Evolutionary conservation across 2,113 vertebrate genomes (phyloP), one percentile per base, ranked within the genome.

Genomic region (Numida meleagris): DNA sequence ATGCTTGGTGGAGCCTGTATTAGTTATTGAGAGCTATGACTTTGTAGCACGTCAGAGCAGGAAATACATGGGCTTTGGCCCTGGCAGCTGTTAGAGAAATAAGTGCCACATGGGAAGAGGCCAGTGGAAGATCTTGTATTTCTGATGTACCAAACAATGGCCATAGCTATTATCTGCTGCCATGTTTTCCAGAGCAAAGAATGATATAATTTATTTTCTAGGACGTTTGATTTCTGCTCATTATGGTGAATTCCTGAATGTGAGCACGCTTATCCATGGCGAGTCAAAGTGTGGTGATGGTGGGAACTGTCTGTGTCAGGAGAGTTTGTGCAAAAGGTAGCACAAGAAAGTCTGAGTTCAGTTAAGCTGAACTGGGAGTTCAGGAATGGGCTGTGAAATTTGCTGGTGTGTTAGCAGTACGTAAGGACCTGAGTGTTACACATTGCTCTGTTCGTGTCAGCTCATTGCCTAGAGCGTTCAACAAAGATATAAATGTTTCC

Each of bases 11-110:
- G 61, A 84, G 36, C 82, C 61, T 38, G 7, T 55, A n/a, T 68
- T 89, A 71, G 77, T 70, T 91, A 74, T 18, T 85, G 72, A 79
- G 88, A 89, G 27, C 59, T 67, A 34, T 76, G 80, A 33, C 74
- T 83, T 90, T 61, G 29, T 61, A 61, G 43, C 29, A 43, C 46
- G 23, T 58, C 12, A 53, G 86, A 70, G 57, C 27, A 73, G 68
- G 79, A 94, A 94, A 71, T 88, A 88, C 19, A 46, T 80, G 72
- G 43, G 29, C 67, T 87, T 23, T 72, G 57, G 55, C 34, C 51
- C 46, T 93, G 61, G 46, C 85, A 93, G 59, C 75, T 80, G 42
- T 88, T 61, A n/a, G 55, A 59, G 45, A 57, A 42, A 27, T n/a
- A 70, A 15, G 24, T 38, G 46, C 68, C 82, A 75, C 78, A 78